Percentiles rank a stretch among this genome's conserved stretches.
phyloP scores from a whole-genome alignment of 2,797 vertebrate species.

The Trematomus bernacchii region DNA sequence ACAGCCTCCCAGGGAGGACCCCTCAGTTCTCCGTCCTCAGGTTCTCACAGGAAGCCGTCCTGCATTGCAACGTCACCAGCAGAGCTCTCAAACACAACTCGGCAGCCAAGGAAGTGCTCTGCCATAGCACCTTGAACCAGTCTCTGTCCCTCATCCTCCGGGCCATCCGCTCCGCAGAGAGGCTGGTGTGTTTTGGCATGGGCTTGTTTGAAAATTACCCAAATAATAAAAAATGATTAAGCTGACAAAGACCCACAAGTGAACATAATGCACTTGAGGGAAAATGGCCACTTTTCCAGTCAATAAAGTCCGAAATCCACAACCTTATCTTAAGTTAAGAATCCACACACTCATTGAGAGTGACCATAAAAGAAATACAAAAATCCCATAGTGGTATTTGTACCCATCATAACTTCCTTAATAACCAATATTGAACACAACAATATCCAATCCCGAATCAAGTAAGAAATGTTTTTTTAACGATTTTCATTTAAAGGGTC shows the following conservation, averaged over 20 bases:
- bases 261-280: conserved; percentile 1
- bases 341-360: background rate
- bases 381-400: background rate
- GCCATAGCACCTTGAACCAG: conserved; percentile 65
- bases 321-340: background rate
- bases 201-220: conserved; percentile 91
- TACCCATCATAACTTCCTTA: background rate
- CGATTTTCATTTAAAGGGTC: conserved; percentile 1
- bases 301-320: conserved; percentile 2
- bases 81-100: conserved; percentile 30
- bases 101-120: conserved; percentile 67
- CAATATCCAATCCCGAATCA: background rate
- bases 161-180: conserved; percentile 91
- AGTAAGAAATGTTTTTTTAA: background rate
- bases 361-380: background rate
- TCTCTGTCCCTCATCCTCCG: conserved; percentile 88
- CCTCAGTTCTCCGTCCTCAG: conserved; percentile 89
- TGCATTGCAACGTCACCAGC: conserved; percentile 48
- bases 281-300: conserved; percentile 8
- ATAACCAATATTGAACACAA: conserved; percentile 1
- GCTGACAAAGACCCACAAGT: background rate
- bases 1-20: conserved; percentile 87
- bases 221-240: conserved; percentile 35
- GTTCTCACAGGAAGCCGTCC: conserved; percentile 81
- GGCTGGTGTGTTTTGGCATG: conserved; percentile 90